phyloP scores from a whole-genome alignment of 2,113 vertebrate genomes.

The Xerus inauris region DNA sequence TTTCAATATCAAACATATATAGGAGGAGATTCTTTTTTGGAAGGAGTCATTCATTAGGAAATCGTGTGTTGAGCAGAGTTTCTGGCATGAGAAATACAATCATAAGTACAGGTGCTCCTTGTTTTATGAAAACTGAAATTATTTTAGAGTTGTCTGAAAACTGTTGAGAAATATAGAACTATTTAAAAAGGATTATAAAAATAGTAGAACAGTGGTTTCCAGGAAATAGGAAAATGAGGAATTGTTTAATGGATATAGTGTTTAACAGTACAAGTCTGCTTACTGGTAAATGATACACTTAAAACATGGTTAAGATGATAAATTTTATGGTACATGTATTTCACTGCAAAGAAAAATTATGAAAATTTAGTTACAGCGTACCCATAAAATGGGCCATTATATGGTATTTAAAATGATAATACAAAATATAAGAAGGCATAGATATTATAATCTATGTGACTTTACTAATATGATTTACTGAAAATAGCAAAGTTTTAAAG shows the following conservation, averaged over 20 bases:
- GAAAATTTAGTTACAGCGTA: not conserved
- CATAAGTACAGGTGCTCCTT: not conserved
- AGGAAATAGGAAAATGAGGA: not conserved
- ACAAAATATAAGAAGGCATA: not conserved
- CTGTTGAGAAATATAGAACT: not conserved
- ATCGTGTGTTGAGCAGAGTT: not conserved
- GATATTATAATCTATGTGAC: not conserved
- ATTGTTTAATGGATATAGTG: no score
- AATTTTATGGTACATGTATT: not conserved
- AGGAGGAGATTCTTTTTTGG: not conserved
- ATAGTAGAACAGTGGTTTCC: not conserved
- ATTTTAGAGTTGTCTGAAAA: not conserved
- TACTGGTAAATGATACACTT: not conserved
- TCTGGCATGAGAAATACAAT: not conserved
- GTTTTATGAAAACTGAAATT: not conserved
- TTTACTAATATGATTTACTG: not conserved
- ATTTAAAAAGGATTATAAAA: not conserved
- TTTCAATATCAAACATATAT: not conserved
- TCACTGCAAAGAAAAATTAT: not conserved
- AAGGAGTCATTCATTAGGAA: not conserved
- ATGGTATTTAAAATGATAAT: not conserved
- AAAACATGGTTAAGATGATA: not conserved
- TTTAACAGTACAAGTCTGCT: no score
- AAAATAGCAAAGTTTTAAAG: not conserved
- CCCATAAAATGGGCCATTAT: not conserved